Conservation (phyloP, 1,140 invertebrate genomes). For the Cecropterus lyciades region DNA sequence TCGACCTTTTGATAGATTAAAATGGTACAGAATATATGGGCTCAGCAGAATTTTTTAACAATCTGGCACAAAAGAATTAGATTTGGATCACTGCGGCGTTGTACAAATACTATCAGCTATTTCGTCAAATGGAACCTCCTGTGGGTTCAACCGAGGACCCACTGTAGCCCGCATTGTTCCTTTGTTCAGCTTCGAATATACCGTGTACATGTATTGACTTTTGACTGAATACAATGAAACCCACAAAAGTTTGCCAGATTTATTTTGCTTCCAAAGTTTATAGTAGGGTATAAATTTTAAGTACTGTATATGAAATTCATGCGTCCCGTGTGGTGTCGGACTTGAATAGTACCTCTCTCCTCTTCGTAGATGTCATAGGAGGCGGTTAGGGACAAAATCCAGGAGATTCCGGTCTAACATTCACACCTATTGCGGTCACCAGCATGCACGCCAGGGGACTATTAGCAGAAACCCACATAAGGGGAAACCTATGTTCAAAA, state of each 20-base stretch:
- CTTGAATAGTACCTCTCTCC: no score
- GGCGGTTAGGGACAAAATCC: no score
- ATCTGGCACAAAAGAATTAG: constrained; percentile 9
- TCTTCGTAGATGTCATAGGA: no score
- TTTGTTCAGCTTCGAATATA: neutral
- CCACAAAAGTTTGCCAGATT: no score
- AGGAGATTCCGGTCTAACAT: no score
- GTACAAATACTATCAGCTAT: constrained; percentile 9
- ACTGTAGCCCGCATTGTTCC: neutral
- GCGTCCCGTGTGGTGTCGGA: no score
- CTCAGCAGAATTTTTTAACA: neutral
- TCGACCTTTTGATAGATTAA: no score
- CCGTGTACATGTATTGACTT: neutral
- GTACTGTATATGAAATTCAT: no score
- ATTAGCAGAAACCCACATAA: no score
- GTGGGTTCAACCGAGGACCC: neutral
- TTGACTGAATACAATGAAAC: neutral
- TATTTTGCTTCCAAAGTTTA: neutral
- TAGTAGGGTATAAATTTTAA: neutral
- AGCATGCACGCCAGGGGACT: no score
- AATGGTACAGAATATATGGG: neutral
- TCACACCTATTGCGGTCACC: no score
- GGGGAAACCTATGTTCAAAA: no score
- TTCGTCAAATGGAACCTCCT: constrained; percentile 2
- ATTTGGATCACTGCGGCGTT: neutral